Evolutionary conservation across 1,140 invertebrate species (phyloP), one percentile per base, ranked within the genome.

Genomic region (Chionoecetes opilio): DNA sequence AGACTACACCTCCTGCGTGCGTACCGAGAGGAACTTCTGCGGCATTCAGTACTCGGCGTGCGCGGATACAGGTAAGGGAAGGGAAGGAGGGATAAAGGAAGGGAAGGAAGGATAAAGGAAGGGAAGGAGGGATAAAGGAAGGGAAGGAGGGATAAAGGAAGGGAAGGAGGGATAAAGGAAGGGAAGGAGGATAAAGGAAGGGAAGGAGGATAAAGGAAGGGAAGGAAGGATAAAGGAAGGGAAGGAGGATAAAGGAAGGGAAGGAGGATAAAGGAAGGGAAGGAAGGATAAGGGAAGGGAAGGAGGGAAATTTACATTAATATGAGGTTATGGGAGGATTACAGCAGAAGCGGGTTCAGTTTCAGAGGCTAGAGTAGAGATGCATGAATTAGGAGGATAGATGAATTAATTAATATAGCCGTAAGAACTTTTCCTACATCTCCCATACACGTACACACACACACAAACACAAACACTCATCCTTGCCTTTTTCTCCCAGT

Each of bases 1-100:
- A 96, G 98, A 99, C 96, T 99, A 99, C 97, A 98, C 98, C 93
- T 98, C 98, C 89, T 99, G 99, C 96, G 98, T 99, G 31, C 97
- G 99, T 38, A 98, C 98, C 95, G 99, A 99, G 96, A 97, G 98
- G 94, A 99, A 99, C 96, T 99, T 99, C 96, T 99, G 98, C 96
- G 98, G 98, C 1, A 98, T 99, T 85, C 98, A 98, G 95, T 99
- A 99, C 96, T 98, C 98, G 38, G 97, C 98, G 9, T 99, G 98
- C 96, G 96, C 97, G 5, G 98, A 98, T 96, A 97, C 97, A 96
- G 97, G 98, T 98, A 96, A 96, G 91, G 41, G 41, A 46, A 5
- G 41, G 41, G 26, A 75, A 1, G 26, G n/a, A 75, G 21, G n/a
- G 63, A 63, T 14, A n/a, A n/a, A 86, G 29, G 29, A 87, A 32